Evolutionary conservation across 2,888 invertebrate genomes (phyloP), one percentile per base, ranked within the genome.

Genomic region (Eristalis pertinax): DNA sequence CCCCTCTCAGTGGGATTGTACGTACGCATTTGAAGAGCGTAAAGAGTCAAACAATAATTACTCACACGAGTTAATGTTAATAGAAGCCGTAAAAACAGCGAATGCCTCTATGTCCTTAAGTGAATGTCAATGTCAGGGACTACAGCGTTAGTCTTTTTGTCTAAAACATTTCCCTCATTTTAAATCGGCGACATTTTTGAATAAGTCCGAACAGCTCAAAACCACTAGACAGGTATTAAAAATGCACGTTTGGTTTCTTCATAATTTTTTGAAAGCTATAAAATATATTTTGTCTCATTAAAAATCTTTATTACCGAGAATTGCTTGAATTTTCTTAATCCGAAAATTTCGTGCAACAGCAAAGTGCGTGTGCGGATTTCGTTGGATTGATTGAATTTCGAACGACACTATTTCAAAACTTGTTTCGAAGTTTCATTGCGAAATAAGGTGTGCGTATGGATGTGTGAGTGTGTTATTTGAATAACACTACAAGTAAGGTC

Each of bases 401-500:
- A 19, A 1, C n/a, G 50, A 50, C 50, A 50, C 50, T 19, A 50
- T 50, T 50, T 50, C 50, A 50, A 19, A 50, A 50, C 50, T 50
- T 19, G 13, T 60, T 64, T 70, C 10, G 38, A 64, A 50, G 43
- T 50, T 69, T 64, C 19, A 38, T 56, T 78, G 58, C 24, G 41
- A 63, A 74, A 69, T 69, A n/a, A 32, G 62, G 35, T 11, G 22
- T 29, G n/a, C 4, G 58, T 69, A 58, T 77, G 32, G 1, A 32
- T 10, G 32, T 32, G 32, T 32, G 10, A 32, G 32, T 32, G 24
- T 69, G 74, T 73, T 64, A 26, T 60, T 64, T 73, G 79, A 84
- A 79, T 80, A 79, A 84, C 79, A 79, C 80, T 43, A 73, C 68
- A 87, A 43, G 63, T 84, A 84, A 87, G 84, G 79, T 50, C 83